A percentile compares a stretch with the other conserved stretches of the same genome.
phyloP scores from a whole-genome alignment of 2,797 vertebrate genomes.

The Vultur gryphus region DNA sequence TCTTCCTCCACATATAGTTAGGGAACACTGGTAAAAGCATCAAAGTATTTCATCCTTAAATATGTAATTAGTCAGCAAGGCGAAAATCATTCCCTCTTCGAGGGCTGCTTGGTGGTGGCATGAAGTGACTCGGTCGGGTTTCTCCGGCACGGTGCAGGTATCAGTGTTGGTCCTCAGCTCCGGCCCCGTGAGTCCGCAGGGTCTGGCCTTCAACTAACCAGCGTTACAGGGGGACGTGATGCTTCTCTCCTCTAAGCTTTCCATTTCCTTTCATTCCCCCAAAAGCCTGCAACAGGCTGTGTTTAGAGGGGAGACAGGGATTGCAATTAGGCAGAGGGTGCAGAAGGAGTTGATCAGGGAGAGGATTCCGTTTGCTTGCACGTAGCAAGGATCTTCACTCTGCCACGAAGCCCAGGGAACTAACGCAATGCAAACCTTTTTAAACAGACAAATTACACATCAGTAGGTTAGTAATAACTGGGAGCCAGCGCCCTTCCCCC shows the following conservation, averaged over 20 bases:
- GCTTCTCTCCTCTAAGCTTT: background rate
- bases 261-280: background rate
- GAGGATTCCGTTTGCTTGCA: background rate
- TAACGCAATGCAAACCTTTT: background rate
- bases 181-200: fast-evolving
- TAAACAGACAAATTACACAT: background rate
- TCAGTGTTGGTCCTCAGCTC: background rate
- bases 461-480: background rate
- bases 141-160: background rate
- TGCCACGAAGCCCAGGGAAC: background rate
- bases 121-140: background rate
- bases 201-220: background rate
- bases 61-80: background rate
- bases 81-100: background rate
- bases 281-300: background rate
- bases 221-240: fast-evolving
- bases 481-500: background rate
- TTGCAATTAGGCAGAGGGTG: background rate
- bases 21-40: slow-evolving; percentile 23
- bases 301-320: background rate
- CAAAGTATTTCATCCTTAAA: slow-evolving; percentile 61
- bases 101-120: background rate
- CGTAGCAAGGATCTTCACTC: background rate
- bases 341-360: background rate
- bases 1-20: background rate